Conservation (phyloP, 2,888 invertebrate genomes). For the Eugnorisma glareosa region DNA sequence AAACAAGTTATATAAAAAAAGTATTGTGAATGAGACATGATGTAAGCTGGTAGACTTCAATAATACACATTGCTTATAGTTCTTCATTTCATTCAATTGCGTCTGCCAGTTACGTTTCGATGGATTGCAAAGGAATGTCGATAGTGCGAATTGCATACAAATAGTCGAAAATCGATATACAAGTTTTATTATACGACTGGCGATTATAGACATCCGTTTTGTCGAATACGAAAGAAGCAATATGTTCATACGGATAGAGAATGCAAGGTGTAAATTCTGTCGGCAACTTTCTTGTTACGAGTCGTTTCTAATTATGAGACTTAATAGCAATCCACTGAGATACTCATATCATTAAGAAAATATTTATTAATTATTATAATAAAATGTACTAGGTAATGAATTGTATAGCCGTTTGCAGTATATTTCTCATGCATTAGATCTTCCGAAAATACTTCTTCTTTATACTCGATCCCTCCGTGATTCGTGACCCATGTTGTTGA, state of each 20-base stretch:
- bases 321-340: neutral
- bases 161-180: conserved; percentile 22
- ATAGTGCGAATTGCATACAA: conserved; percentile 39
- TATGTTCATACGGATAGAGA: neutral
- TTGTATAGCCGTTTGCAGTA: neutral
- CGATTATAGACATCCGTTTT: neutral
- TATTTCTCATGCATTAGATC: neutral
- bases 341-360: too few species aligned
- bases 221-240: neutral
- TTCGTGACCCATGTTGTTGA: neutral
- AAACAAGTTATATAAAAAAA: neutral
- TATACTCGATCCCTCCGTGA: neutral
- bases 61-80: neutral
- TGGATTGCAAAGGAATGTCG: conserved; percentile 31
- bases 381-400: neutral
- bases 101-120: conserved; percentile 1
- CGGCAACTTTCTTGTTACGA: neutral
- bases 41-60: neutral
- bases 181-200: conserved; percentile 12
- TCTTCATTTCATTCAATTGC: neutral
- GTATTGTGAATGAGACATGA: neutral
- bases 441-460: neutral
- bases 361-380: neutral
- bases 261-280: neutral
- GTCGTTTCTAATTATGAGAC: neutral